These are phyloP conservation scores for Cariama cristata DNA, from an alignment of 2,113 vertebrate species.

Conservation along the genomic window DNA sequence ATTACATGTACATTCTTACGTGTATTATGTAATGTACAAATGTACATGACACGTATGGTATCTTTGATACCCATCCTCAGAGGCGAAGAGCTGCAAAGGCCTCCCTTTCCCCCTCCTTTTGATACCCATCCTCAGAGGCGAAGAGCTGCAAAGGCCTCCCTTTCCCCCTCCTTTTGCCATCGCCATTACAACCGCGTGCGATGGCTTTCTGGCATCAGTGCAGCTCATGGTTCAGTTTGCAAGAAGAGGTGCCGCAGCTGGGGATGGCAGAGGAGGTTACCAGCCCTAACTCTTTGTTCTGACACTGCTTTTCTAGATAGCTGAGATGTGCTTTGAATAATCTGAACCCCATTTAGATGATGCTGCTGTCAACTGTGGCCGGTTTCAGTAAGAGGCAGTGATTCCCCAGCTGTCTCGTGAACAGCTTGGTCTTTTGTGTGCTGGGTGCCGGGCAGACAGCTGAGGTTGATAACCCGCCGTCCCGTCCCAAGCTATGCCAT, in stretches of 20 bases:
- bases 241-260: neutral
- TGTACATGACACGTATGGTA: no score
- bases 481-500: conserved; percentile 55
- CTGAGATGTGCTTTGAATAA: neutral
- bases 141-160: neutral
- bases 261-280: neutral
- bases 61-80: neutral
- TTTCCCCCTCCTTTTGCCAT: neutral
- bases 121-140: accelerated
- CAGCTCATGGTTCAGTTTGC: neutral
- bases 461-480: conserved; percentile 19
- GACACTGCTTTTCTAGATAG: neutral
- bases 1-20: no score
- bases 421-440: conserved; percentile 45
- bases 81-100: neutral
- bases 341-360: neutral
- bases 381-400: neutral
- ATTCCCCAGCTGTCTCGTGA: conserved; percentile 28
- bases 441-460: conserved; percentile 16
- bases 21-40: neutral
- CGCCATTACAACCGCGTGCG: accelerated
- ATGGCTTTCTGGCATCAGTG: neutral
- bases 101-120: neutral
- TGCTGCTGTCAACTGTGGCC: neutral
- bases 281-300: neutral